Conservation (phyloP, 2,113 vertebrate genomes). For the Elachura formosa region DNA sequence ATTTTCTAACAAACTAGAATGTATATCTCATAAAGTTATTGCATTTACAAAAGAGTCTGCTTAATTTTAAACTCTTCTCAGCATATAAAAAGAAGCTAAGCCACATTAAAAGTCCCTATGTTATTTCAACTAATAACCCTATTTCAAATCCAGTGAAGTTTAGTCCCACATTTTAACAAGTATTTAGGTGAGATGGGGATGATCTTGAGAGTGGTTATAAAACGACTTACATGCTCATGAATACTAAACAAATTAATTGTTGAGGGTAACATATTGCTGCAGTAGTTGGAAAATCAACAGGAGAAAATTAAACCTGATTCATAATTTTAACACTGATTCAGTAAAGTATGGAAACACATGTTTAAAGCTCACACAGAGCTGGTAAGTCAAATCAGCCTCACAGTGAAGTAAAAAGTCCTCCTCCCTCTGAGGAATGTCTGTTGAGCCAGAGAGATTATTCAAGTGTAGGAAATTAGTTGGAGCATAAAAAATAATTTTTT, state of each 20-base stretch:
- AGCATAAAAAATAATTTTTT: background rate
- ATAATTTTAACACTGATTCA: background rate
- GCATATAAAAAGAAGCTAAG: background rate
- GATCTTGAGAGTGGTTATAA: background rate
- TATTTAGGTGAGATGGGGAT: background rate
- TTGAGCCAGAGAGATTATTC: background rate
- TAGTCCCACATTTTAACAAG: background rate
- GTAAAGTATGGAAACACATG: background rate
- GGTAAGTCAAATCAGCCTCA: background rate
- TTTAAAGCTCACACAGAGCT: background rate
- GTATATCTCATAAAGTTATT: background rate
- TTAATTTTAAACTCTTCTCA: background rate
- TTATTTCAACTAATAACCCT: background rate
- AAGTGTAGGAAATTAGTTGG: background rate
- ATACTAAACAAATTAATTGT: background rate
- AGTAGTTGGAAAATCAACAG: background rate
- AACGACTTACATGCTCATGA: background rate
- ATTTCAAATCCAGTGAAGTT: background rate
- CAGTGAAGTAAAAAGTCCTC: background rate
- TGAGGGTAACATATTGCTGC: background rate
- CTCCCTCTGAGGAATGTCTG: background rate
- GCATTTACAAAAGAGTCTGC: background rate
- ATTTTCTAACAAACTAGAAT: background rate
- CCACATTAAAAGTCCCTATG: background rate
- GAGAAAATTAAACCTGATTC: background rate